Evolutionary conservation across 2,888 invertebrate genomes (phyloP).

Genomic region (Colletes collaris): DNA sequence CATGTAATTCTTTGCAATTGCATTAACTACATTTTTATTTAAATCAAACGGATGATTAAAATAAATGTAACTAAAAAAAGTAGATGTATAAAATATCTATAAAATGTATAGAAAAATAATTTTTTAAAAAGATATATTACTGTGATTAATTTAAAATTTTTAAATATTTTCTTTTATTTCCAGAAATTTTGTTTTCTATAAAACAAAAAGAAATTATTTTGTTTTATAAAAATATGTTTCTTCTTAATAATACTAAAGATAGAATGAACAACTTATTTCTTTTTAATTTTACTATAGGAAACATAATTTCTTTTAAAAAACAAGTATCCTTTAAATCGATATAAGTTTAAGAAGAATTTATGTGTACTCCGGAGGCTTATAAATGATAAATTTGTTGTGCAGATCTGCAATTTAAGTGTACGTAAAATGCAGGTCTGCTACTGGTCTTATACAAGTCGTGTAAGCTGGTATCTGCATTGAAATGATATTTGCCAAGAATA

Average conservation of each 20-base stretch:
- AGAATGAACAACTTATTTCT: background rate
- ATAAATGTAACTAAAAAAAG: constrained; percentile 3
- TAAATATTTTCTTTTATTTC: background rate
- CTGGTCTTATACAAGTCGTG: constrained; percentile 36
- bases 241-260: background rate
- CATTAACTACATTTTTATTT: constrained; percentile 3
- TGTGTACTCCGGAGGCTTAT: constrained; percentile 8
- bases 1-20: background rate
- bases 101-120: background rate
- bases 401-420: constrained; percentile 38
- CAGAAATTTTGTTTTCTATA: background rate
- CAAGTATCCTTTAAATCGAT: background rate
- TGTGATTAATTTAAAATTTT: background rate
- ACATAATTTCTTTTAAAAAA: background rate
- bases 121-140: too few relatives aligned
- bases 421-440: constrained; percentile 30
- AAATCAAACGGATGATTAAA: background rate
- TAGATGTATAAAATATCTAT: background rate
- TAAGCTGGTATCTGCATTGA: constrained; percentile 70
- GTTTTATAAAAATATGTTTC: background rate
- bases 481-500: constrained; percentile 75
- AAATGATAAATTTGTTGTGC: background rate
- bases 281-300: background rate
- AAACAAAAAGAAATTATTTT: too few relatives aligned
- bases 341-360: background rate